Base-by-base conservation (phyloP, 2,113 vertebrate species). In the Oryzias curvinotus region DNA sequence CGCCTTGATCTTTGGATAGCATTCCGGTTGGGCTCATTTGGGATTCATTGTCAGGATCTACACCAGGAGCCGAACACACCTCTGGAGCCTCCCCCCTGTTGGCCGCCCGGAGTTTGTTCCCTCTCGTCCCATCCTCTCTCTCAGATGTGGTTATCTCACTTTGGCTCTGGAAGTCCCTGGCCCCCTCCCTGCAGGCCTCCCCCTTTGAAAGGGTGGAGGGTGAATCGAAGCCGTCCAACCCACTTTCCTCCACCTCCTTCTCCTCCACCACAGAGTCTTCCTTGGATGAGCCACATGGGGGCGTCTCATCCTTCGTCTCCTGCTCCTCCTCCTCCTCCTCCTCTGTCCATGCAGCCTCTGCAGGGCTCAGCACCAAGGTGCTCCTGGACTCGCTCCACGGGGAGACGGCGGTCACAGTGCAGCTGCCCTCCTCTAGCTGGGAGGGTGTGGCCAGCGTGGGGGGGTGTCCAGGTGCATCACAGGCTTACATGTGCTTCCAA, bases 181-280 rank as follows among this genome's bases (percentile, higher is more conserved):
- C 61, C 91, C 89, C 87, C 92, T 10, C 86, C 88, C 66, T 90
- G 83, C 89, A 90, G 61, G 92, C 87, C 81, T 92, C 92, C 74
- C 93, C 94, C 48, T 88, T 57, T 59, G 93, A 88, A 1, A 88
- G 92, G 58, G 59, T 62, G 87, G 85, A 65, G 5, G 80, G 36
- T 12, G 60, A 75, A 75, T 93, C 93, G 26, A 83, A 89, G 81
- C 92, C 91, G 84, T 89, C 95, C 64, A 92, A 92, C 54, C 94
- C 92, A 79, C 95, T 96, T 84, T 98, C 97, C 67, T 98, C 97
- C 82, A 95, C 88, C 85, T 99, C 97, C 82, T 99, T 99, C 91
- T 99, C 97, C 87, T 99, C 97, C 42, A 96, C 92, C 73, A 98
- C 96, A 0, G 95, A 98, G 88, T 99, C 96, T 90, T 99, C 97